Conservation (phyloP, 2,888 invertebrate species). For the Brenthis daphne region DNA sequence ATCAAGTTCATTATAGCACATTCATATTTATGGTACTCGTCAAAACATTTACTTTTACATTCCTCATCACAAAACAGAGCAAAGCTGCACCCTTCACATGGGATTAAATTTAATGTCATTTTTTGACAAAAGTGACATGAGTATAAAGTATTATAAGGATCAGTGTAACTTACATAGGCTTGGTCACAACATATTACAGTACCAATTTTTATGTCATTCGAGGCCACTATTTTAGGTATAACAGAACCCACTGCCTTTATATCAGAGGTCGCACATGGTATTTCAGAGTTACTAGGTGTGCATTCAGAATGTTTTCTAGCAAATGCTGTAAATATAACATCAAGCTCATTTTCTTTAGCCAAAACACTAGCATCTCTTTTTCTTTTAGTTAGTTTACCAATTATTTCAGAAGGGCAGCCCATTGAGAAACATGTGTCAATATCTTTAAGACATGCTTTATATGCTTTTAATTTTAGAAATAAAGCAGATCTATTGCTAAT, state of each 20-base stretch:
- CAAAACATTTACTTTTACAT: slow-evolving; percentile 40
- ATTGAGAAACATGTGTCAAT: slow-evolving; percentile 44
- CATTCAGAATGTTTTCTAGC: neutral
- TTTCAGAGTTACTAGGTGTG: slow-evolving; percentile 35
- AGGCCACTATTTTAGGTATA: slow-evolving; percentile 44
- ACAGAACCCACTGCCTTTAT: slow-evolving; percentile 31
- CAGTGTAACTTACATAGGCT: slow-evolving; percentile 40
- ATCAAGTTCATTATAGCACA: slow-evolving; percentile 41
- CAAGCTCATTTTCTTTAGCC: slow-evolving; percentile 4
- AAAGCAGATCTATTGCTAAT: slow-evolving; percentile 49
- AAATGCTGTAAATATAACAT: slow-evolving; percentile 1
- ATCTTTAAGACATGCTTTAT: slow-evolving; percentile 43
- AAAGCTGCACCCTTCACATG: slow-evolving; percentile 45
- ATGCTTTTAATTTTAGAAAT: slow-evolving; percentile 35
- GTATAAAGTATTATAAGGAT: slow-evolving; percentile 8
- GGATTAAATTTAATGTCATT: slow-evolving; percentile 43
- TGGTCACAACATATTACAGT: slow-evolving; percentile 44
- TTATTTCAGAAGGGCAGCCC: slow-evolving; percentile 45
- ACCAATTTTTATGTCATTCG: slow-evolving; percentile 46
- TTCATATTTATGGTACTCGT: slow-evolving; percentile 45
- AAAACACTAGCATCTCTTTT: slow-evolving; percentile 25
- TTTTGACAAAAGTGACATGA: slow-evolving; percentile 48
- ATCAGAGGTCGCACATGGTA: slow-evolving; percentile 44
- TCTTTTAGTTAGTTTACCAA: slow-evolving; percentile 41
- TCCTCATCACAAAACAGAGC: slow-evolving; percentile 45